These are phyloP conservation scores for Brachionus rubens DNA, from an alignment of 1,140 invertebrate genomes.

Conservation along the genomic window DNA sequence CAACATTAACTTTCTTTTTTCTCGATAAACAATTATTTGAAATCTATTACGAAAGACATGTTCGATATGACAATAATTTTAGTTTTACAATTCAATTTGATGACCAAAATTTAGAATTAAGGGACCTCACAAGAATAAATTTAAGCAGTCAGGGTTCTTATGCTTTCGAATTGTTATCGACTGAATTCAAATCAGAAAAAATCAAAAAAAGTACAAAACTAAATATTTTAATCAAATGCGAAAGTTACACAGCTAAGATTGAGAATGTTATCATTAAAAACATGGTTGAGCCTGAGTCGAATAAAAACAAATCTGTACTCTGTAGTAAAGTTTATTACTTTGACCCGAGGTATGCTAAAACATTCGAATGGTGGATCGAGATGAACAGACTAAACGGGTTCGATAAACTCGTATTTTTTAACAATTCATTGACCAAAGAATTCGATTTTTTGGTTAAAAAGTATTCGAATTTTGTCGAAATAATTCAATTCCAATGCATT, in stretches of 20 bases:
- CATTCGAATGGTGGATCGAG: slow-evolving; percentile 12
- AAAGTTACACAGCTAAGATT: background rate
- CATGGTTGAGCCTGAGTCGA: background rate
- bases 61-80: background rate
- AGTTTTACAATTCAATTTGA: background rate
- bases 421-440: background rate
- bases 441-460: slow-evolving; percentile 2
- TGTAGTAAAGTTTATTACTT: slow-evolving; percentile 29
- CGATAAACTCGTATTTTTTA: slow-evolving; percentile 3
- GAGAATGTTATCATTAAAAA: slow-evolving; percentile 12
- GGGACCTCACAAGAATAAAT: background rate
- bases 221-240: background rate
- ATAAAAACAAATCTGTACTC: background rate
- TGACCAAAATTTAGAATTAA: background rate
- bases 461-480: background rate
- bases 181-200: too few relatives aligned
- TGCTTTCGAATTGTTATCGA: too few relatives aligned
- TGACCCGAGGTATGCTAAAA: background rate
- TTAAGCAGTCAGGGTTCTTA: too few relatives aligned
- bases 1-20: background rate
- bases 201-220: too few relatives aligned
- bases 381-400: background rate
- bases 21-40: background rate
- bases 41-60: background rate
- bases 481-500: background rate